Percentiles rank a stretch among this genome's conserved stretches.
phyloP scores from a whole-genome alignment of 2,888 invertebrate genomes.

The Geophilus truncorum region DNA sequence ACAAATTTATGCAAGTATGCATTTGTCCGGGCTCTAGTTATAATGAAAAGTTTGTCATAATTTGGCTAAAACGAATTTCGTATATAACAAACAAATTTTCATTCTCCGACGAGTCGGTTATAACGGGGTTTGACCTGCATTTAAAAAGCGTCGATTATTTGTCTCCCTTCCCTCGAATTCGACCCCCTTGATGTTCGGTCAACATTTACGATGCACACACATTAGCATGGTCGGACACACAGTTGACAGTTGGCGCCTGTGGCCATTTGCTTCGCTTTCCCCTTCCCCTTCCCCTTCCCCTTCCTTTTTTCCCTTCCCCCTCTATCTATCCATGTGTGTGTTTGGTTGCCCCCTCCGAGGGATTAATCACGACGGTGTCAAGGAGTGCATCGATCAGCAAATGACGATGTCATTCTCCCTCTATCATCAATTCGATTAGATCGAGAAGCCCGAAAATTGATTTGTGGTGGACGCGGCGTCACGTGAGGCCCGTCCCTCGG shows the following conservation, averaged over 20 bases:
- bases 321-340: no score
- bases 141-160: no score
- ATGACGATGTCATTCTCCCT: background rate
- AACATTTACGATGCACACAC: background rate
- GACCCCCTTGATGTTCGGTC: background rate
- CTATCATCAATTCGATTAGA: background rate
- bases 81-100: no score
- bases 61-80: no score
- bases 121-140: no score
- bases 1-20: no score
- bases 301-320: background rate
- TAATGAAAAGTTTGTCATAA: no score
- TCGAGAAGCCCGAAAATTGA: background rate
- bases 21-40: no score
- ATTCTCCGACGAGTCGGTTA: no score
- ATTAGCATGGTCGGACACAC: background rate
- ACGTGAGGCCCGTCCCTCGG: background rate
- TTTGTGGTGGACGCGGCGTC: background rate
- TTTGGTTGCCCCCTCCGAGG: no score
- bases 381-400: background rate
- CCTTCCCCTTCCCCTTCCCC: no score
- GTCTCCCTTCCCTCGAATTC: background rate
- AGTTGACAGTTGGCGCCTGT: background rate
- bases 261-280: background rate
- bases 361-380: background rate